Percentiles rank a stretch among this genome's conserved stretches.
These are phyloP conservation scores for Subanguina moxae DNA, from an alignment of 1,140 invertebrate genomes.

Conservation along the genomic window DNA sequence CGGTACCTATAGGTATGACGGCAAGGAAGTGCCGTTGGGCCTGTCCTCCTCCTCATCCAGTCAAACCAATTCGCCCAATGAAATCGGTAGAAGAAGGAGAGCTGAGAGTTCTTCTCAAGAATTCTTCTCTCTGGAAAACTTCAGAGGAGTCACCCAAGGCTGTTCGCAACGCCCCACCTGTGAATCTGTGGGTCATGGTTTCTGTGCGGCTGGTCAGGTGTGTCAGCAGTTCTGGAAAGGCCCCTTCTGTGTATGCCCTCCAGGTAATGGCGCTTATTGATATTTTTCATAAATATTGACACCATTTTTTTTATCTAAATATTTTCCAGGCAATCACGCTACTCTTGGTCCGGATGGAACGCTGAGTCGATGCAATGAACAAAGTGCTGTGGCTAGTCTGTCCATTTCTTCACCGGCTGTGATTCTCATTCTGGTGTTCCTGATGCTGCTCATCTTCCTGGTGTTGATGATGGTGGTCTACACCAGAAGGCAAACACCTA, in stretches of 20 bases:
- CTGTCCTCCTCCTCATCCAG: neutral
- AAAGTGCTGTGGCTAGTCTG: conserved; percentile 43
- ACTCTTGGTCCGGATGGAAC: conserved; percentile 47
- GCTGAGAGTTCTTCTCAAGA: neutral
- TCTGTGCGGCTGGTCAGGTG: conserved; percentile 45
- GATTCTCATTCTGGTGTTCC: conserved; percentile 43
- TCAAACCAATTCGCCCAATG: neutral
- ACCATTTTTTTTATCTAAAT: too few relatives aligned
- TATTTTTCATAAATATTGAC: too few relatives aligned
- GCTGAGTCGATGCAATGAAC: conserved; percentile 50
- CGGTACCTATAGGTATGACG: conserved; percentile 29
- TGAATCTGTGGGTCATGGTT: conserved; percentile 30
- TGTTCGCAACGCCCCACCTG: conserved; percentile 38
- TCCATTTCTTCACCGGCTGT: conserved; percentile 51
- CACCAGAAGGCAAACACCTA: conserved; percentile 27
- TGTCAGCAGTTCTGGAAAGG: conserved; percentile 58
- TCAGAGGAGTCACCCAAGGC: neutral
- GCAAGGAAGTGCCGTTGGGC: conserved; percentile 15
- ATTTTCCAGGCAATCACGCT: conserved; percentile 13
- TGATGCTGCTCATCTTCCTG: conserved; percentile 42
- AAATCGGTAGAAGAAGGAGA: neutral
- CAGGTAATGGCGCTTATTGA: conserved; percentile 5
- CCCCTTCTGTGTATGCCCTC: conserved; percentile 56
- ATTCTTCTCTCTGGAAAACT: conserved; percentile 1
- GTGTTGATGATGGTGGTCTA: conserved; percentile 50